A percentile compares a stretch with the other conserved stretches of the same genome.
These are phyloP conservation scores for Monopterus albus DNA, from an alignment of 2,113 vertebrate genomes.

Conservation along the genomic window DNA sequence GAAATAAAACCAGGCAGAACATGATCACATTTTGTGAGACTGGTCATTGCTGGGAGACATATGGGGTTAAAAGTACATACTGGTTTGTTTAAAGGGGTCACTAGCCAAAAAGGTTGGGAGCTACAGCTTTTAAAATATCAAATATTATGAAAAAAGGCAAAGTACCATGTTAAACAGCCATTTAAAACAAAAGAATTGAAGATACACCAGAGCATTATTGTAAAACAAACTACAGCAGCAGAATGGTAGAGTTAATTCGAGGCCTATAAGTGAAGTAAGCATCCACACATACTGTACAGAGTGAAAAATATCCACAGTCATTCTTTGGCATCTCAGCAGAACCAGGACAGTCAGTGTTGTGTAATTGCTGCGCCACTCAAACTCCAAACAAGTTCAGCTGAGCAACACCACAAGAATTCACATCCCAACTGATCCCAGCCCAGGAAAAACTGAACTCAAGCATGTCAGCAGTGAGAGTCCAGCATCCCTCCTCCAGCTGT, in stretches of 20 bases:
- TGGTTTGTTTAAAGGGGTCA: too few species aligned
- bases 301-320: constrained; percentile 21
- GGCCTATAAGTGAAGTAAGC: constrained; percentile 16
- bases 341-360: constrained; percentile 9
- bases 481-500: constrained; percentile 10
- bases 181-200: background rate
- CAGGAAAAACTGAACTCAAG: constrained; percentile 64
- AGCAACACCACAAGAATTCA: constrained; percentile 59
- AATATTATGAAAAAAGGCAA: background rate
- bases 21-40: too few species aligned
- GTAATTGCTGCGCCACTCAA: constrained; percentile 23
- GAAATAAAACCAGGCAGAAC: too few species aligned
- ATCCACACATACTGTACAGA: background rate
- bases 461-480: constrained; percentile 31
- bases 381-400: constrained; percentile 31
- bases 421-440: constrained; percentile 44
- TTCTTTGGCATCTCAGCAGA: constrained; percentile 36
- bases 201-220: background rate
- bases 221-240: constrained; percentile 46
- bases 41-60: too few species aligned
- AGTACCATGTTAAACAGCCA: background rate
- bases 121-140: background rate
- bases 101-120: background rate
- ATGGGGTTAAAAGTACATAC: too few species aligned
- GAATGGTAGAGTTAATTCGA: constrained; percentile 18